Conservation (phyloP, 2,888 invertebrate species). For the Pollenia labialis region DNA sequence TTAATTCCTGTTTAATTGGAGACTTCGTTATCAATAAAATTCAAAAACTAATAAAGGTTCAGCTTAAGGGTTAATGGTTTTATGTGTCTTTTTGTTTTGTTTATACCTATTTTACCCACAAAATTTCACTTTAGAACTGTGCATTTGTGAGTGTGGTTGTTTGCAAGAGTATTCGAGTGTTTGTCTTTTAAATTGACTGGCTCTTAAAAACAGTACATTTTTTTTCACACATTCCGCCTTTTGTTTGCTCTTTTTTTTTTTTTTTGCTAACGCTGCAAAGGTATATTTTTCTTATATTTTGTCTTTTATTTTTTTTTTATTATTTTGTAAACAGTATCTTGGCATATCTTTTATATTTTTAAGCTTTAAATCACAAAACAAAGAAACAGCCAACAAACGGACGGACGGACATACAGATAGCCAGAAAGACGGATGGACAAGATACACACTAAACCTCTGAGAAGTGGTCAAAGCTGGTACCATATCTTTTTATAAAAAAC, state of each 20-base stretch:
- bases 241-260: slow-evolving; percentile 52
- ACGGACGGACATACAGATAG: slow-evolving; percentile 1
- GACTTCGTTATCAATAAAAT: too few species aligned
- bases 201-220: slow-evolving; percentile 61
- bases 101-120: slow-evolving; percentile 3
- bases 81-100: slow-evolving; percentile 4
- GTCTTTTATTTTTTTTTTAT: slow-evolving; percentile 20
- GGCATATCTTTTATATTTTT: slow-evolving; percentile 37
- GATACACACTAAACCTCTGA: slow-evolving; percentile 25
- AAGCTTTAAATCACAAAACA: slow-evolving; percentile 52
- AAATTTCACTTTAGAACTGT: slow-evolving; percentile 63
- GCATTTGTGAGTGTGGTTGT: background rate
- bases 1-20: too few species aligned
- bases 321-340: slow-evolving; percentile 23
- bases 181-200: slow-evolving; percentile 68
- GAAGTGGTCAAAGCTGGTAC: slow-evolving; percentile 69
- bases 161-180: slow-evolving; percentile 45
- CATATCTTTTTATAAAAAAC: slow-evolving; percentile 58
- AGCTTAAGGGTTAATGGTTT: slow-evolving; percentile 43
- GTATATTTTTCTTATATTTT: slow-evolving; percentile 37
- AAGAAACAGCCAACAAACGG: slow-evolving; percentile 22
- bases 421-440: background rate
- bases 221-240: slow-evolving; percentile 69
- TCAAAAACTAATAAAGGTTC: too few species aligned
- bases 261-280: slow-evolving; percentile 65